phyloP scores from a whole-genome alignment of 2,113 vertebrate genomes.

The Octodon degus region DNA sequence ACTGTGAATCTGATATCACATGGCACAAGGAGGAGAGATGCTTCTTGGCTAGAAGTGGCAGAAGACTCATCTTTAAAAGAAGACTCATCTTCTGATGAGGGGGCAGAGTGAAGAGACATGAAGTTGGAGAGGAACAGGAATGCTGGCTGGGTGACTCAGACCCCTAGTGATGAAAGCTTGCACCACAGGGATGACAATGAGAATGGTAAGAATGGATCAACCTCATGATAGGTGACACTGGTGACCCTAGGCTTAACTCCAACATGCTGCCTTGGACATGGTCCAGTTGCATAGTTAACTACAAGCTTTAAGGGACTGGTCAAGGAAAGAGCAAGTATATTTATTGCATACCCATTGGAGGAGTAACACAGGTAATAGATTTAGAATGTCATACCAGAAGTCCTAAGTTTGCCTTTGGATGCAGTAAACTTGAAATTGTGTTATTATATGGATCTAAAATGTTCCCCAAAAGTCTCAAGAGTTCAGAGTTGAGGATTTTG shows the following conservation, averaged over 20 bases:
- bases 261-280: background rate
- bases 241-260: background rate
- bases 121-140: background rate
- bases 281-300: background rate
- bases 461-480: background rate
- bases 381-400: background rate
- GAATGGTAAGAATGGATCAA: background rate
- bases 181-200: background rate
- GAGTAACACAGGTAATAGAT: background rate
- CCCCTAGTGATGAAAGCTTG: background rate
- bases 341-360: background rate
- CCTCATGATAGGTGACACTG: background rate
- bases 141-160: background rate
- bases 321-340: background rate
- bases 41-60: background rate
- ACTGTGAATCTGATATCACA: background rate
- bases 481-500: background rate
- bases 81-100: background rate
- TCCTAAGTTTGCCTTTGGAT: background rate
- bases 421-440: background rate
- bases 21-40: background rate
- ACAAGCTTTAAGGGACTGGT: background rate
- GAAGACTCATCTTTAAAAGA: background rate
- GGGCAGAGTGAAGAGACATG: fast-evolving
- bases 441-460: background rate